phyloP scores from a whole-genome alignment of 2,888 invertebrate genomes.

The Diadegma fenestrale region DNA sequence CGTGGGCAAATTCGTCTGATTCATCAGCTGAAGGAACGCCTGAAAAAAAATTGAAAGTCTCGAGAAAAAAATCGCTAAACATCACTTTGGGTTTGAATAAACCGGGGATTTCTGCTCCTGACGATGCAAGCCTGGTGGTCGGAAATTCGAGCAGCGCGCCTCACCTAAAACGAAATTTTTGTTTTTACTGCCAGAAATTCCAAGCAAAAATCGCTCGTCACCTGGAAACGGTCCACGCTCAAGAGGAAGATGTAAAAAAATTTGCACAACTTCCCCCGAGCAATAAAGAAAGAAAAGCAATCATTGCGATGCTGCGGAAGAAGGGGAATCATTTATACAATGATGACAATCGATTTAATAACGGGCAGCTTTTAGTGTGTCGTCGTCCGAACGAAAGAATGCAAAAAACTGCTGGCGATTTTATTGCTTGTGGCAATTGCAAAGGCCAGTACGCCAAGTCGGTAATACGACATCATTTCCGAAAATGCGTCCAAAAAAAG shows the following conservation, averaged over 20 bases:
- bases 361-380: slow-evolving; percentile 47
- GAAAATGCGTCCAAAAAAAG: slow-evolving; percentile 32
- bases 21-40: no score
- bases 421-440: slow-evolving; percentile 55
- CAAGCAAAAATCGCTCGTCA: slow-evolving; percentile 65
- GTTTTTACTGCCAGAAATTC: slow-evolving; percentile 59
- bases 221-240: slow-evolving; percentile 44
- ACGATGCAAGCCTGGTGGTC: slow-evolving; percentile 5
- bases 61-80: neutral
- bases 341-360: slow-evolving; percentile 54
- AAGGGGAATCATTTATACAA: slow-evolving; percentile 58
- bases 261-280: slow-evolving; percentile 38
- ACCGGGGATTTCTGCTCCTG: slow-evolving; percentile 27
- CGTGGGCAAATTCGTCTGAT: neutral
- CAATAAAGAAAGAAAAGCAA: slow-evolving; percentile 39
- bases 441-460: slow-evolving; percentile 56
- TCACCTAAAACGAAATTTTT: slow-evolving; percentile 59
- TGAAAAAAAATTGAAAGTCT: no score
- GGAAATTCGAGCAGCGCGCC: neutral
- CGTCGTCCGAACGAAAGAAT: slow-evolving; percentile 44
- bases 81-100: slow-evolving; percentile 6
- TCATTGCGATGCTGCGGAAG: slow-evolving; percentile 56
- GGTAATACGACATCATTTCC: slow-evolving; percentile 50
- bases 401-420: slow-evolving; percentile 54
- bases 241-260: slow-evolving; percentile 62